Evolutionary conservation across 1,140 invertebrate genomes (phyloP), one percentile per base, ranked within the genome.

Genomic region (Marisa cornuarietis): DNA sequence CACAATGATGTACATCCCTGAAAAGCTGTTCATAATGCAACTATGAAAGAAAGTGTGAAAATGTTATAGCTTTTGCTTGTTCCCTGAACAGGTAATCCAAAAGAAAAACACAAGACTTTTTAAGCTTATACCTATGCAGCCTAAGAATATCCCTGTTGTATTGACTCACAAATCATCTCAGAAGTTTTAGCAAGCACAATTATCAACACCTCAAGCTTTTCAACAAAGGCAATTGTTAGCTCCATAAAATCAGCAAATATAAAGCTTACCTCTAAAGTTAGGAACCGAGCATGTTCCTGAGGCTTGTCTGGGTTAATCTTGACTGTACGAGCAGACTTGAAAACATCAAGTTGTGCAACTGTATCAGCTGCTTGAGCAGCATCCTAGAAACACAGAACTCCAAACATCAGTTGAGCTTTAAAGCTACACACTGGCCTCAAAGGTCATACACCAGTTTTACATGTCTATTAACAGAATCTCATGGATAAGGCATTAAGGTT

Each of bases 221-320:
- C 31, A 42, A 42, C 31, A 42, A 11, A 68, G 22, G 51, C 11
- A 42, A 16, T 31, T 31, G 51, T 42, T 73, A n/a, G 1, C 9
- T 49, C 13, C 54, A 58, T 8, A 61, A 42, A 22, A 58, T 14
- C 31, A 79, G 22, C 11, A 13, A 76, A 13, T 22, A 61, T 24
- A 8, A 61, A 10, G 84, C 82, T 84, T 85, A 92, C 93, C 89
- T 94, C 92, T 69, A 96, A 87, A 73, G 93, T 93, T 76, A 93
- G 87, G 81, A 94, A 93, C 85, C 95, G 93, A 54, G 93, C 92
- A 73, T 92, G 90, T 84, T 94, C 92, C 85, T 94, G 93, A 52
- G 93, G 93, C 83, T 94, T 94, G 86, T 94, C 94, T 42, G 93
- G 93, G 90, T 93, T 94, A 26, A 94, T 92, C 89, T 94, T 94